These are phyloP conservation scores for Ceyx cyanopectus DNA, from an alignment of 2,113 vertebrate genomes.

Conservation along the genomic window DNA sequence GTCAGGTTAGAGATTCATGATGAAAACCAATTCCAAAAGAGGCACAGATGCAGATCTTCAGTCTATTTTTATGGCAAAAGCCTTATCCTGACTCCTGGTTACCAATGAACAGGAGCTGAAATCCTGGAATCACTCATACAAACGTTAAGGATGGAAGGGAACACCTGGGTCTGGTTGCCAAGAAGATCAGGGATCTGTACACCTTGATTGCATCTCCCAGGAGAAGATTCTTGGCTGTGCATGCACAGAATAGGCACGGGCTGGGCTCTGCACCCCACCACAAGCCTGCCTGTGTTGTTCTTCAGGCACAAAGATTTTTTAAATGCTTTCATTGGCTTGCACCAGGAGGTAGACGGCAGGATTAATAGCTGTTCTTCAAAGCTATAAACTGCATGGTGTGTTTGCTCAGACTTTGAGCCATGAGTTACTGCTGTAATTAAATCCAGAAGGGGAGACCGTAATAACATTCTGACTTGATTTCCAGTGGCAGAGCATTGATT, in stretches of 20 bases:
- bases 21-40: background rate
- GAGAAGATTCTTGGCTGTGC: rapidly evolving
- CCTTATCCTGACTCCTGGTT: background rate
- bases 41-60: background rate
- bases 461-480: conserved; percentile 74
- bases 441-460: conserved; percentile 68
- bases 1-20: background rate
- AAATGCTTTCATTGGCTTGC: conserved; percentile 25
- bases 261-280: background rate
- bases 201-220: background rate
- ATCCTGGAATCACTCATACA: background rate
- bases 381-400: conserved; percentile 50
- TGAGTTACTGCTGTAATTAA: conserved; percentile 76
- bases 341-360: conserved; percentile 21
- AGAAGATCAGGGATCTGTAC: background rate
- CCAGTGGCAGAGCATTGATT: conserved; percentile 72
- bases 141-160: background rate
- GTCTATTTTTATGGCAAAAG: background rate
- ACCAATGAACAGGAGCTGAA: background rate
- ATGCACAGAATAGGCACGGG: rapidly evolving
- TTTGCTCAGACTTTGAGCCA: conserved; percentile 71
- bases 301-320: conserved; percentile 24
- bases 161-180: background rate
- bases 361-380: conserved; percentile 68
- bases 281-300: background rate